phyloP scores from a whole-genome alignment of 2,888 invertebrate genomes.

The Cataglyphis altisquamis region DNA sequence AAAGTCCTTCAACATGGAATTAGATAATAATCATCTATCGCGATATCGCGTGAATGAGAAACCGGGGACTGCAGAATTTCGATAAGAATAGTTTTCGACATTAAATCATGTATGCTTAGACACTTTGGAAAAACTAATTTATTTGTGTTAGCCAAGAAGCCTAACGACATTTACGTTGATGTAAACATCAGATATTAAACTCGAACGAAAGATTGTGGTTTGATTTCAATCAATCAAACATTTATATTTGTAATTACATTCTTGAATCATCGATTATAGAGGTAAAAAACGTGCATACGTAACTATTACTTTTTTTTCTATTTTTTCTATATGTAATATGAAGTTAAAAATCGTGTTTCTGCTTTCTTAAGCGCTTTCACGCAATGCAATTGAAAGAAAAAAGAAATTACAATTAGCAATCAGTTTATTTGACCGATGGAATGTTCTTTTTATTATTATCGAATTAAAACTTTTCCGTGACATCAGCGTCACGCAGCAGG shows the following conservation, averaged over 20 bases:
- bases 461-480: background rate
- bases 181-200: background rate
- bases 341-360: slow-evolving; percentile 21
- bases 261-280: background rate
- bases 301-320: background rate
- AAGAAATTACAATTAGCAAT: slow-evolving; percentile 33
- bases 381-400: background rate
- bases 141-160: background rate
- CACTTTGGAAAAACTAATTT: background rate
- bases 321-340: background rate
- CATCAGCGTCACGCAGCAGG: background rate
- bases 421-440: background rate
- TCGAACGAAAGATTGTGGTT: background rate
- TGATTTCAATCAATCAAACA: background rate
- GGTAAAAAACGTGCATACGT: background rate
- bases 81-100: background rate
- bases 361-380: slow-evolving; percentile 51
- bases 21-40: slow-evolving; percentile 5
- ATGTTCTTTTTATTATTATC: background rate
- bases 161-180: background rate
- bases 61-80: background rate
- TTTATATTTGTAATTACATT: background rate
- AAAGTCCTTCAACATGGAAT: background rate
- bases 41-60: background rate
- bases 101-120: background rate